Base-by-base conservation (phyloP, 2,888 invertebrate species). In the Dexiosoma caninum region DNA sequence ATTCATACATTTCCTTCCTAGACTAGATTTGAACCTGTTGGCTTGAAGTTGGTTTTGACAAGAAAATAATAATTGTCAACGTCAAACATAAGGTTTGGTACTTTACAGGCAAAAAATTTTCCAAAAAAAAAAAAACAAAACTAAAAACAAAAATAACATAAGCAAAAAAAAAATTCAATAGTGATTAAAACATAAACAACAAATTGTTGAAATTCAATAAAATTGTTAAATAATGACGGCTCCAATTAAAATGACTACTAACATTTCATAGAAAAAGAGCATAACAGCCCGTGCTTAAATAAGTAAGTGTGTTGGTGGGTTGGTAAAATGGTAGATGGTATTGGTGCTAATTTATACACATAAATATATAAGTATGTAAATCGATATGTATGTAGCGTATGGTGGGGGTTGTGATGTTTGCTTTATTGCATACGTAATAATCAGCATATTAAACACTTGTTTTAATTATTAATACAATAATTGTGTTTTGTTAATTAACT, bases 391-490 rank as follows among this genome's bases (percentile, higher is more conserved):
- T 30, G 8, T 32, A 30, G 44, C 10, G 16, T 23, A 10, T 16
- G 14, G 55, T 30, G 46, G 55, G 14, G 44, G 53, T 49, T 46
- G 35, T 21, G 49, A 37, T 40, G 21, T 72, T 53, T 42, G 37
- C 51, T 27, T 59, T 57, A 57, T 49, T 59, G 62, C 35, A 51
- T 49, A 70, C 74, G 66, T 70, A 72, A 67, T 51, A 40, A 51
- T 72, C 44, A 60, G 62, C 62, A 67, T 72, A 80, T 67, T 77
- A 77, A 77, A 67, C 66, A 67, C 60, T 60, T 76, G 64, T 57
- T 71, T 67, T 72, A 80, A 72, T 76, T 71, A 46, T 67, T 80
- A 30, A 66, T 40, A 42, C 42, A 67, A 32, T 57, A 66, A 49
- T 40, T 21, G 44, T n/a, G n/a, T n/a, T n/a, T n/a, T n/a, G 46